Evolutionary conservation across 2,113 vertebrate genomes (phyloP).

Genomic region (Trogon surrucura): DNA sequence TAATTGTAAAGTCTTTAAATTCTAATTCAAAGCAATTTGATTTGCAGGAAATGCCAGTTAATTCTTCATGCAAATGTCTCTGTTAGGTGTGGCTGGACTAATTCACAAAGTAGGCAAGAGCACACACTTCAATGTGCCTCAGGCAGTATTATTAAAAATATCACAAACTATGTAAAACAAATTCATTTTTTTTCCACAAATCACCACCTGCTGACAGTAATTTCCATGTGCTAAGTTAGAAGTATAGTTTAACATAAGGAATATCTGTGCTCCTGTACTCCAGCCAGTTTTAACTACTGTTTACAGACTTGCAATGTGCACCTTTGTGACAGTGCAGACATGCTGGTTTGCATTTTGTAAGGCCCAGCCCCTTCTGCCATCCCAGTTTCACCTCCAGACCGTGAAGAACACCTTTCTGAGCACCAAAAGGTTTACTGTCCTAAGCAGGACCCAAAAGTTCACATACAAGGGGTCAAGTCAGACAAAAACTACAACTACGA

Average conservation of each 20-base stretch:
- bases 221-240: neutral
- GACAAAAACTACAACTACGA: neutral
- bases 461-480: neutral
- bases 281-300: neutral
- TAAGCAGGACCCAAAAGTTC: neutral
- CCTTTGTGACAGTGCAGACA: neutral
- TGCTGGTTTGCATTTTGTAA: neutral
- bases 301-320: neutral
- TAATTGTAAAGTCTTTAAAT: conserved; percentile 37
- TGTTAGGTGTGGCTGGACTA: conserved; percentile 7
- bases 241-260: neutral
- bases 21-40: conserved; percentile 45
- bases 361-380: neutral
- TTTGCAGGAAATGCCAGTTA: conserved; percentile 45
- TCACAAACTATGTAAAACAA: neutral
- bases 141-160: neutral
- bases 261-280: neutral
- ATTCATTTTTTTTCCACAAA: neutral
- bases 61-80: conserved; percentile 45
- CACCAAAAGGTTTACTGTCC: neutral
- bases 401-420: neutral
- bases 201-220: neutral
- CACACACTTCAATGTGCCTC: neutral
- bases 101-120: neutral
- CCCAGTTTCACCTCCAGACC: neutral